Evolutionary conservation across 1,140 invertebrate species (phyloP), one percentile per base, ranked within the genome.

Genomic region (Eurosta solidaginis): DNA sequence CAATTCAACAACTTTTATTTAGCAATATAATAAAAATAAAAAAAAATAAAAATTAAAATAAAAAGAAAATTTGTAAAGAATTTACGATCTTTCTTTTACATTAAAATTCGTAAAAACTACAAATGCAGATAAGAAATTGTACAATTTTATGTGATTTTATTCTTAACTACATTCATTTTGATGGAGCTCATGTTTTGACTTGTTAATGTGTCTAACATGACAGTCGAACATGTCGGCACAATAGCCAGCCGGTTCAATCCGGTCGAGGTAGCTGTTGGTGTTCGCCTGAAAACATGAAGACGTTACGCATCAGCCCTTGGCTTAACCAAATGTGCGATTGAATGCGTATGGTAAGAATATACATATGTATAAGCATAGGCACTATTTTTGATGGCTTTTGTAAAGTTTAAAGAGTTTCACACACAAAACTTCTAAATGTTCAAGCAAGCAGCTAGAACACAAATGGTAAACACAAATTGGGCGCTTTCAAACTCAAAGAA

Each of bases 101-200:
- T 68, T 54, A 9, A 40, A 40, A 40, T 68, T 68, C 59, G 59
- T 68, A 36, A 29, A 68, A 42, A 68, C 33, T 3, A 40, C 36
- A 68, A 29, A 68, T 17, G 17, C n/a, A 36, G 59, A 68, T 68
- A 68, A 68, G 59, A 68, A 68, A 68, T 68, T 68, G n/a, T 68
- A 68, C 59, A 68, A 36, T 68, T 68, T 68, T 68, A 68, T 68
- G 59, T 68, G 59, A 42, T 68, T 68, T 68, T 68, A 68, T 68
- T 68, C n/a, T n/a, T 68, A 36, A 68, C 59, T 40, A 20, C 12
- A 33, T 40, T 40, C 36, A 33, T 33, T 68, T 68, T 68, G 59
- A 68, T 68, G 59, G 59, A 68, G 59, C 59, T 68, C 59, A 68
- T 68, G 59, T 40, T 68, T 68, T 68, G 59, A 68, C 59, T 68